Evolutionary conservation across 2,113 vertebrate species (phyloP).

Genomic region (Hyaena hyaena): DNA sequence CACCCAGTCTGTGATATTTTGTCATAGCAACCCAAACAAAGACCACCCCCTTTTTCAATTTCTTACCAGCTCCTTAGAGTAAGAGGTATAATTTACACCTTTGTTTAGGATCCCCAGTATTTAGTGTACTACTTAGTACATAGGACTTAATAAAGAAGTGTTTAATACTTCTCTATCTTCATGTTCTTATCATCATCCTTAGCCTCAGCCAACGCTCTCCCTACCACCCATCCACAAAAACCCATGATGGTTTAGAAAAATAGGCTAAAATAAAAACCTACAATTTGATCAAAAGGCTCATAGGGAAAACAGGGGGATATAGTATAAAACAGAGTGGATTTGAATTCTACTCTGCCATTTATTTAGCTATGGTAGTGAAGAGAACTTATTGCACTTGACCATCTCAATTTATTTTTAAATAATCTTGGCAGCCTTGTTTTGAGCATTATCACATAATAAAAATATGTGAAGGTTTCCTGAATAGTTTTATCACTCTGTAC

Average conservation of each 20-base stretch:
- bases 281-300: not conserved
- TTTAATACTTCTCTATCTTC: not conserved
- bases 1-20: not conserved
- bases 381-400: not conserved
- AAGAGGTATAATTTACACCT: not conserved
- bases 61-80: not conserved
- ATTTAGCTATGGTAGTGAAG: not conserved
- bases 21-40: not conserved
- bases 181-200: not conserved
- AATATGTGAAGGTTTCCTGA: constrained; percentile 35
- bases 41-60: not conserved
- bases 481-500: not conserved
- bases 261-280: not conserved
- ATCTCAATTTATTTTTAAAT: constrained; percentile 4
- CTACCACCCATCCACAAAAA: not conserved
- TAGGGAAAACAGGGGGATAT: not conserved
- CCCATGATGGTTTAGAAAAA: not conserved
- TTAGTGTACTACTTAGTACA: not conserved
- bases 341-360: not conserved
- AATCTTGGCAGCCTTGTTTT: constrained; percentile 18
- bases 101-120: not conserved
- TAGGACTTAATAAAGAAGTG: not conserved
- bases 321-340: not conserved
- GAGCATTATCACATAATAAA: constrained; percentile 1
- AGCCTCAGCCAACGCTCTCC: not conserved